Base-by-base conservation (phyloP, 2,888 invertebrate genomes). In the Ecdyonurus torrentis region DNA sequence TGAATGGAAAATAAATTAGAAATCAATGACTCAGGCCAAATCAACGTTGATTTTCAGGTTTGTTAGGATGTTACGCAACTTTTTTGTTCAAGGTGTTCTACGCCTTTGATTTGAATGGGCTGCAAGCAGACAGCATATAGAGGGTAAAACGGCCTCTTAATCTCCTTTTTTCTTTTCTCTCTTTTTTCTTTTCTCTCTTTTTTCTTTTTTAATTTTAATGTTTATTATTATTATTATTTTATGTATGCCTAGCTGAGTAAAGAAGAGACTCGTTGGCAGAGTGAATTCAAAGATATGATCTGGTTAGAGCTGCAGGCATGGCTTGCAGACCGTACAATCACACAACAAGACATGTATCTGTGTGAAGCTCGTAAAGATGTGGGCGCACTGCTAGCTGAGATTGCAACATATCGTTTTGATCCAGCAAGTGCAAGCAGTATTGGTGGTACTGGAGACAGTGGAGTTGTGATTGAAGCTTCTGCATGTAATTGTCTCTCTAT, bases 261-360 rank as follows among this genome's bases (percentile, higher is more conserved):
- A 67, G 92, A 94, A 73, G 91, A 93, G 72, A 84, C 88, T 65
- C 78, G 88, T 58, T 93, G 90, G 89, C 91, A 91, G 75, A 91
- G 87, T 68, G 89, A 91, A 77, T 76, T 91, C 61, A 91, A 91
- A 74, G 93, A 94, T 76, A 79, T 91, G 68, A 88, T 94, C 69
- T 95, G 94, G 94, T 75, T 94, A 68, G 93, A 93, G 77, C 77
- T 95, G 66, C 89, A 90, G 74, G 93, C 93, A 1, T 85, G 84
- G 79, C 81, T 88, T 67, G 87, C 89, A 0, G 88, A 88, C 66
- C 80, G 89, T 59, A 83, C 83, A 1, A 80, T 85, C 20, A 81
- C 84, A 61, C 87, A 88, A 69, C 90, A 91, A 74, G 91, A 92
- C 73, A 81, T 82, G 64, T 86, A 82, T 72, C 77, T 93, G 20